These are phyloP conservation scores for Takifugu bimaculatus DNA, from an alignment of 2,113 vertebrate species.

Conservation along the genomic window DNA sequence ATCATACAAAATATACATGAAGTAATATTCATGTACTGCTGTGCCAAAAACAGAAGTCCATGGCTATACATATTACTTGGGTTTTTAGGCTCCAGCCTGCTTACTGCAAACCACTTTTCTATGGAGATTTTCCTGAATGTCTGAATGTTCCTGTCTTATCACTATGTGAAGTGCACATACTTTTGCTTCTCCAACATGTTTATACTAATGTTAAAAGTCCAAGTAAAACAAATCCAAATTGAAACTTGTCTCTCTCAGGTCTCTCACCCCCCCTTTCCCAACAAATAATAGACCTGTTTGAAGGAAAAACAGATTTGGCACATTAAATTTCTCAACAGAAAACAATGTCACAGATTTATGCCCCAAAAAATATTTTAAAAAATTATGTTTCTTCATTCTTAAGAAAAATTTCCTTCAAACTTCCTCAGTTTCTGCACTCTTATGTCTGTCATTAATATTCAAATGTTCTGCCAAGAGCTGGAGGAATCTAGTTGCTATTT, in stretches of 20 bases:
- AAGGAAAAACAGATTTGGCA: neutral
- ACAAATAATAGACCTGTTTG: too few relatives aligned
- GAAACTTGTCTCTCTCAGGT: neutral
- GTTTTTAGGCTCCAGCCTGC: neutral
- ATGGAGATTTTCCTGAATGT: neutral
- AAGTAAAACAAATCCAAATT: slow-evolving; percentile 12
- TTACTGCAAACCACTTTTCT: neutral
- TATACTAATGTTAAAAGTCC: slow-evolving; percentile 28
- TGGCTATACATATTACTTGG: neutral
- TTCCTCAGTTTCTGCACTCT: neutral
- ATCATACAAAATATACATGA: slow-evolving; percentile 1
- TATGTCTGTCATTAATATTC: slow-evolving; percentile 60
- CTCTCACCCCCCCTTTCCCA: neutral
- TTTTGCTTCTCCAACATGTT: slow-evolving; percentile 20
- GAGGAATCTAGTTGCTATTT: slow-evolving; percentile 66
- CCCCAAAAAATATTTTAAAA: too few relatives aligned
- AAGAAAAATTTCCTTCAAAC: neutral
- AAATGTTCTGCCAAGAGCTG: slow-evolving; percentile 38
- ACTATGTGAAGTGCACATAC: slow-evolving; percentile 27
- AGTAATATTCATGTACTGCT: neutral
- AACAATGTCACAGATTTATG: too few relatives aligned
- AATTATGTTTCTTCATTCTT: neutral
- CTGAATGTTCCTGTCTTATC: neutral
- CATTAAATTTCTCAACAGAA: neutral
- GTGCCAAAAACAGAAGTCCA: slow-evolving; percentile 48